Conservation (phyloP, 1,140 invertebrate species). For the Brachionus calyciflorus region DNA sequence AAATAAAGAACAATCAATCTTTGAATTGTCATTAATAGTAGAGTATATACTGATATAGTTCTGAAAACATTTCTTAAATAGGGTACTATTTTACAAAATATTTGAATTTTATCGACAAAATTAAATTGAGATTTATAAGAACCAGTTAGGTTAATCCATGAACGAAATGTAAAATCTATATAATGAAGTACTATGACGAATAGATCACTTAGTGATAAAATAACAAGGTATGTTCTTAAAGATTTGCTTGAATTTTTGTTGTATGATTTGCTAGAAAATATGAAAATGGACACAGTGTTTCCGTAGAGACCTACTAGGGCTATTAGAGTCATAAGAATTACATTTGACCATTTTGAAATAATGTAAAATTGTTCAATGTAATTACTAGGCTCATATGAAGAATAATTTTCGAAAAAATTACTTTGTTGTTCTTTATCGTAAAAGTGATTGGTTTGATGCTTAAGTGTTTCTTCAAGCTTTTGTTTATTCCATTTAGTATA, state of each 20-base stretch:
- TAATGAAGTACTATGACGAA: conserved; percentile 6
- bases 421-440: too few species aligned
- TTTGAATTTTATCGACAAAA: conserved; percentile 21
- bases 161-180: conserved; percentile 31
- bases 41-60: conserved; percentile 8
- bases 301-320: not conserved
- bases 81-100: conserved; percentile 12
- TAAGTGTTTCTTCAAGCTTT: too few species aligned
- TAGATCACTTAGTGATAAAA: conserved; percentile 8
- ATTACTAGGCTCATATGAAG: not conserved
- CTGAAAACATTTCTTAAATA: conserved; percentile 21
- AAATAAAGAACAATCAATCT: conserved; percentile 8
- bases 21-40: conserved; percentile 14
- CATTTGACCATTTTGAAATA: conserved; percentile 33
- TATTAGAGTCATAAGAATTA: not conserved
- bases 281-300: conserved; percentile 9
- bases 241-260: conserved; percentile 40
- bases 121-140: conserved; percentile 11
- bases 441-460: too few species aligned
- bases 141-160: conserved; percentile 17
- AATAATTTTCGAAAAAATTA: too few species aligned
- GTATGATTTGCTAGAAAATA: not conserved
- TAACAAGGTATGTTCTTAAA: not conserved
- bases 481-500: too few species aligned
- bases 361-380: not conserved